These are phyloP conservation scores for Drosophila nasuta DNA, from an alignment of 1,140 invertebrate species.

Conservation along the genomic window DNA sequence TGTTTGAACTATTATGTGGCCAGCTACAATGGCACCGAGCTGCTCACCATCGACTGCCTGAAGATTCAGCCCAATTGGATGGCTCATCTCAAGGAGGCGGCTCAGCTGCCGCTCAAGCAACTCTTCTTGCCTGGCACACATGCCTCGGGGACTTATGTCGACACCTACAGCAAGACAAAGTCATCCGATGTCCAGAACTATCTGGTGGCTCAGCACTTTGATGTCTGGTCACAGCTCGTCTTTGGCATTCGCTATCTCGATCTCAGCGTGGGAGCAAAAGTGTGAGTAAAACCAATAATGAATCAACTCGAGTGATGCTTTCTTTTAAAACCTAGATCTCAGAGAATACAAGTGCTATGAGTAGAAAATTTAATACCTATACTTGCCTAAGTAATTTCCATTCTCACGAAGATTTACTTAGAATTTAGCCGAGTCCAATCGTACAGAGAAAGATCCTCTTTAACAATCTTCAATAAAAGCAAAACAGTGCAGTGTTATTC, in stretches of 20 bases:
- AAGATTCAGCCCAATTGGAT: conserved; percentile 89
- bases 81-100: conserved; percentile 85
- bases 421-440: too few species aligned
- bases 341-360: too few species aligned
- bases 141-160: conserved; percentile 88
- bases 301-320: too few species aligned
- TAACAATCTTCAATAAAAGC: too few species aligned
- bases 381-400: too few species aligned
- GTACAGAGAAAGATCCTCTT: too few species aligned
- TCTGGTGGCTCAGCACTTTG: conserved; percentile 89
- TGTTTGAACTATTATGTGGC: conserved; percentile 86
- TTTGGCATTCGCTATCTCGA: conserved; percentile 93
- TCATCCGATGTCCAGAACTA: conserved; percentile 84
- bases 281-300: background rate
- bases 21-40: conserved; percentile 85
- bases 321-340: too few species aligned
- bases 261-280: conserved; percentile 87
- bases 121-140: conserved; percentile 86
- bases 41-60: conserved; percentile 86
- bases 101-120: conserved; percentile 62
- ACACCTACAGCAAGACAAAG: conserved; percentile 83
- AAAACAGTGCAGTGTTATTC: too few species aligned
- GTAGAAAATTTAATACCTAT: too few species aligned
- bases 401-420: too few species aligned
- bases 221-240: conserved; percentile 91